A percentile compares a stretch with the other conserved stretches of the same genome.
Evolutionary conservation across 2,113 vertebrate species (phyloP).

Genomic region (Mobula birostris): DNA sequence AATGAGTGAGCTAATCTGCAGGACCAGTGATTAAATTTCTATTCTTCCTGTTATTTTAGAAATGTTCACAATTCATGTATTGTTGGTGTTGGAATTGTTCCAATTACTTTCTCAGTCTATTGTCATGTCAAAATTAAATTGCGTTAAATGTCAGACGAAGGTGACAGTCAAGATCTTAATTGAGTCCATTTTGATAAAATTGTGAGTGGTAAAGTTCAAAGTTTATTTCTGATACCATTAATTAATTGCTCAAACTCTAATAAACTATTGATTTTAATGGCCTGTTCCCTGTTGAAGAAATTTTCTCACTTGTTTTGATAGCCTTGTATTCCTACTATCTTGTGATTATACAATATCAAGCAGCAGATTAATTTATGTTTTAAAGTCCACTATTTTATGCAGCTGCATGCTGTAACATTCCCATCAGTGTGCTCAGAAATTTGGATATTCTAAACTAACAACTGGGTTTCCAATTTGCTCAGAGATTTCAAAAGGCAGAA

Average conservation of each 20-base stretch:
- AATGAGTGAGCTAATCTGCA: background rate
- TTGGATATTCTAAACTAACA: background rate
- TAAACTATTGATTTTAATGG: background rate
- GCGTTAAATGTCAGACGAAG: background rate
- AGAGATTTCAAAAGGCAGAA: background rate
- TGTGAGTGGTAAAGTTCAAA: background rate
- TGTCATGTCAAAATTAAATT: background rate
- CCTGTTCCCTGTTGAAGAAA: background rate
- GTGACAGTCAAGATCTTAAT: background rate
- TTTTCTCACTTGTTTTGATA: background rate
- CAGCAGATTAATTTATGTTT: background rate
- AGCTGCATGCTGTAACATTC: background rate
- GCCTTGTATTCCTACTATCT: background rate
- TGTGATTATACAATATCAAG: background rate
- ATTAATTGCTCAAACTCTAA: background rate
- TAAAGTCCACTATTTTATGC: background rate
- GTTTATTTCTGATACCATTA: background rate
- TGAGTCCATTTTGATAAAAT: background rate
- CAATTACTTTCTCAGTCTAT: background rate
- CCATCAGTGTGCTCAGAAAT: background rate
- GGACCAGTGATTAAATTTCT: background rate
- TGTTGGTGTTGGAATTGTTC: background rate
- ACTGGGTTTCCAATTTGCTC: background rate
- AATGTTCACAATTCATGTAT: background rate
- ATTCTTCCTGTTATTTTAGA: background rate